These are phyloP conservation scores for Nannobrachium achirus DNA, from an alignment of 2,113 vertebrate species.

Conservation along the genomic window DNA sequence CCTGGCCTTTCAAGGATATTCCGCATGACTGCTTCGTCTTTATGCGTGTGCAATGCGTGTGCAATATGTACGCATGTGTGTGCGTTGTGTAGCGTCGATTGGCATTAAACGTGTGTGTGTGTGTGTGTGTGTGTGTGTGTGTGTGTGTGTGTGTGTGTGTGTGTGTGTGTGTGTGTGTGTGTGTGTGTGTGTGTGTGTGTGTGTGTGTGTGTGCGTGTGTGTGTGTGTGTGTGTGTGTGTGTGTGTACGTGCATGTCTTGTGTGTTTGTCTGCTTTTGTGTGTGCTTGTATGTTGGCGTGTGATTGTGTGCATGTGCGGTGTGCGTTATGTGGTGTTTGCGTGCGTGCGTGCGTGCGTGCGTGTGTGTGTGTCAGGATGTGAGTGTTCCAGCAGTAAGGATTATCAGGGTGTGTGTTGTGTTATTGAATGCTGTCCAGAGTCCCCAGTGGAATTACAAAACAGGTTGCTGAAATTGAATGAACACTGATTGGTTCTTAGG, in stretches of 20 bases:
- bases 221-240: neutral
- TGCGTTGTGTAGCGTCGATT: neutral
- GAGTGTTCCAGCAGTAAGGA: too few relatives aligned
- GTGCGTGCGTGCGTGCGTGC: too few relatives aligned
- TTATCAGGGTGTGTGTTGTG: too few relatives aligned
- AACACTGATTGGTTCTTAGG: too few relatives aligned
- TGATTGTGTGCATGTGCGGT: too few relatives aligned
- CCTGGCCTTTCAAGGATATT: constrained; percentile 23
- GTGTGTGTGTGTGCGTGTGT: neutral
- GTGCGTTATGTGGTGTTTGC: too few relatives aligned
- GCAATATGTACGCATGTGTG: neutral
- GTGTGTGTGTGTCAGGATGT: too few relatives aligned
- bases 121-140: neutral
- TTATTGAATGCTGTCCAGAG: too few relatives aligned
- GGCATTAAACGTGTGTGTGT: neutral
- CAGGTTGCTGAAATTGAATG: too few relatives aligned
- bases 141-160: neutral
- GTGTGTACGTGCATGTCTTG: neutral
- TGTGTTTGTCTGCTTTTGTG: neutral
- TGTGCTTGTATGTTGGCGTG: neutral
- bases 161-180: constrained; percentile 28
- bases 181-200: neutral
- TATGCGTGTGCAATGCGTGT: neutral
- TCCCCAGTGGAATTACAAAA: too few relatives aligned
- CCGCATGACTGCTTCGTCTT: constrained; percentile 34